Evolutionary conservation across 2,797 vertebrate species (phyloP), one percentile per base, ranked within the genome.

Genomic region (Enteromius viviparus): DNA sequence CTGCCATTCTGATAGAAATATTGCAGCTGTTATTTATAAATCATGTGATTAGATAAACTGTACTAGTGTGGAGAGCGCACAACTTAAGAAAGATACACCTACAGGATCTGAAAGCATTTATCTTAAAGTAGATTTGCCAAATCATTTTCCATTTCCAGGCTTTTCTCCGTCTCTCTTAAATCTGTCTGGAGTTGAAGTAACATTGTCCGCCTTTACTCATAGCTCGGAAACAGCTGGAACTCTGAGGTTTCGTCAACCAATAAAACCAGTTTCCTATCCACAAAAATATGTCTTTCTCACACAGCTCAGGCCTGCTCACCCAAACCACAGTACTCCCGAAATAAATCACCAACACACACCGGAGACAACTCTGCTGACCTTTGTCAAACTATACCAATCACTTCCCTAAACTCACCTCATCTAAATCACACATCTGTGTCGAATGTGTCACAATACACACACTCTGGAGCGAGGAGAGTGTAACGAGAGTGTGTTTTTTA

Each of bases 231-330:
- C 89, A 85, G 89, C 87, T 89, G 87, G 76, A 87, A 84, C 79
- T 75, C 86, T 87, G 81, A 85, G 77, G 84, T 90, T 89, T 91
- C 85, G 71, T 89, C 87, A 86, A 89, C 87, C 88, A 90, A 90
- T 89, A 90, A 90, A 88, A 84, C 85, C 83, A 40, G 68, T 87
- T 87, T 89, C 87, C 87, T 85, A 85, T 70, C 76, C 62, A 78
- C 82, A 87, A 87, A 89, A 84, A 88, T 84, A 85, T 80, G 87
- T 87, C 80, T 89, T 86, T 82, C 84, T 87, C 83, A 84, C 47
- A 81, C 80, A 64, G 82, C 81, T 80, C 55, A 64, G 81, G 64
- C 76, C 60, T 80, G 60, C 87, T 68, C 66, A 15, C 76, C 79
- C 75, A 78, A 84, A 85, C 83, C 78, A 68, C 84, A 88, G 51